Conservation (phyloP, 1,140 invertebrate genomes). For the Polypedilum vanderplanki region DNA sequence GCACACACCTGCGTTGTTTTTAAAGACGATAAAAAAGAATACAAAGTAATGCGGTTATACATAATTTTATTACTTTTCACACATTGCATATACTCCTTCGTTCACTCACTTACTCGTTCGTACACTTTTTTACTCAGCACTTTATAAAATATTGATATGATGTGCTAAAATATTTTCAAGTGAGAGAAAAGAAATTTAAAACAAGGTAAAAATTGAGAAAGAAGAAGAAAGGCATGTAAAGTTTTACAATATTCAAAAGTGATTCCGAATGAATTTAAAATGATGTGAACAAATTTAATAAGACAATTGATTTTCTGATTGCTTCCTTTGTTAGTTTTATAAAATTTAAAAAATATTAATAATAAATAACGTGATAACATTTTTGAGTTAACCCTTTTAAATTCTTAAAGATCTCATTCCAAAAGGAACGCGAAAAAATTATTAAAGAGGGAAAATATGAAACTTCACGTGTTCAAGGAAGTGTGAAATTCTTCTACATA, state of each 20-base stretch:
- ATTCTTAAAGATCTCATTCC: too few species aligned
- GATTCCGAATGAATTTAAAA: too few species aligned
- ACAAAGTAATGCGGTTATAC: not conserved
- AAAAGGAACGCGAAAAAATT: not conserved
- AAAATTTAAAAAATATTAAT: too few species aligned
- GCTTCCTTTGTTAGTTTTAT: too few species aligned
- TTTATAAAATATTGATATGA: conserved; percentile 11
- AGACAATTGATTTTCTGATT: too few species aligned
- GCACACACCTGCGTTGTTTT: too few species aligned
- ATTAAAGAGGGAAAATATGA: not conserved
- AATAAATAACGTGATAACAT: too few species aligned
- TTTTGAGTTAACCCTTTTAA: too few species aligned
- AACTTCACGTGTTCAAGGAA: not conserved
- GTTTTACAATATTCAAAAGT: too few species aligned
- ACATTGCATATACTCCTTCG: not conserved
- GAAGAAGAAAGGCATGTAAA: not conserved
- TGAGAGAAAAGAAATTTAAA: not conserved
- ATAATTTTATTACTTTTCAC: not conserved
- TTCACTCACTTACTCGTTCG: too few species aligned
- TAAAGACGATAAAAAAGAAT: too few species aligned
- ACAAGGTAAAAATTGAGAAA: not conserved
- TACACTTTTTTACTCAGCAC: not conserved
- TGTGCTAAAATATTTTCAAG: conserved; percentile 3
- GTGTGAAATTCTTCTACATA: not conserved
- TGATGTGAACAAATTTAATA: too few species aligned